Base-by-base conservation (phyloP, 2,797 vertebrate species). In the Scomberomorus guttatus region DNA sequence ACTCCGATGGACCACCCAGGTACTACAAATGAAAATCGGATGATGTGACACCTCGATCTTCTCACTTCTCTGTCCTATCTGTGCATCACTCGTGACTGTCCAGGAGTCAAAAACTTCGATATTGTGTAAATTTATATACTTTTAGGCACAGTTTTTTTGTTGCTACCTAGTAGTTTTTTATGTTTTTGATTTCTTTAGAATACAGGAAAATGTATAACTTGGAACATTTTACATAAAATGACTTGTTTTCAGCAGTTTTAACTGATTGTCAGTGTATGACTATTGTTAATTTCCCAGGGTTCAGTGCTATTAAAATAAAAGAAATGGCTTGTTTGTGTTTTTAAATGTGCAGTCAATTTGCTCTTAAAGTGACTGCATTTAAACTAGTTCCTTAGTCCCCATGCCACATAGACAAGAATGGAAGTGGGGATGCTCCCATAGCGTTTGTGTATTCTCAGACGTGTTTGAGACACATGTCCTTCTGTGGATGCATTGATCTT, bases 11-110 rank as follows among this genome's bases (percentile, higher is more conserved):
- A 34, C 86, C 85, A 8, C 4, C 69, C 60, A 89, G 93, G 79
- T 96, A 73, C 82, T 95, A 90, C 79, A 94, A 95, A 77, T 94
- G 86, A 95, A 22, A 24, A 25, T 60, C 61, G 25, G 32, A 60
- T 55, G 74, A 60, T 37, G 50, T 1, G 4, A 68, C 18, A 5
- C 44, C 8, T 65, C 20, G 1, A 3, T 54, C 62, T 6, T 78
- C 50, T 69, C 18, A 57, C 79, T 56, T 25, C 25, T 50, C 24
- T 44, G 29, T 69, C 25, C 42, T 15, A 18, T 6, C 18, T 62
- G 15, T 12, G 9, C 57, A 56, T 51, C 18, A 8, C 4, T 68
- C 5, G 9, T 25, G 2, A 66, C 18, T 39, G 29, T 82, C 34
- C 34, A 57, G 37, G 17, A 77, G 29, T 59, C 52, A 9, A 63